Evolutionary conservation across 1,140 invertebrate genomes (phyloP).

Genomic region (Agrypnia vestita): DNA sequence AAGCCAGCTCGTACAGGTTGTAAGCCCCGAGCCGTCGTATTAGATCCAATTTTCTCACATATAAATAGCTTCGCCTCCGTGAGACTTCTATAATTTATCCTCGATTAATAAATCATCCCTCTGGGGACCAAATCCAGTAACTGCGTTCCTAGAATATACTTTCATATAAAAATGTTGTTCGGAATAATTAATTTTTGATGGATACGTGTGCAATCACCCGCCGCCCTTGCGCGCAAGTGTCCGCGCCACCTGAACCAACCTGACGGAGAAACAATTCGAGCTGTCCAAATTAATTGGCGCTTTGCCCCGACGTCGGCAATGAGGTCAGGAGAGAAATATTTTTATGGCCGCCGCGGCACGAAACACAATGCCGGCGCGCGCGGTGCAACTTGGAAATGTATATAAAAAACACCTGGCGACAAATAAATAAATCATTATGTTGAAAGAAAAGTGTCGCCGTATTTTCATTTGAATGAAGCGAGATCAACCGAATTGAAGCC

Average conservation of each 20-base stretch:
- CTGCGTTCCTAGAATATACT: too few species aligned
- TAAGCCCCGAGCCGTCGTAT: too few species aligned
- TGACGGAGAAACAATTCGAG: neutral
- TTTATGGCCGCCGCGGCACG: neutral
- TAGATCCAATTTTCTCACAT: too few species aligned
- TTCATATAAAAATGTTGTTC: too few species aligned
- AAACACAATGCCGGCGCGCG: conserved; percentile 12
- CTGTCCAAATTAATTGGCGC: conserved; percentile 38
- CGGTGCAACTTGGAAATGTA: conserved; percentile 9
- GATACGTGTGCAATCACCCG: neutral
- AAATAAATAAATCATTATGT: conserved; percentile 21
- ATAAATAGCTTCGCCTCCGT: too few species aligned
- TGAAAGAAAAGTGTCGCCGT: neutral
- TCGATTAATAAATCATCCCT: too few species aligned
- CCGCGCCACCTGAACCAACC: conserved; percentile 21
- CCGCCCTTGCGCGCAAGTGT: neutral
- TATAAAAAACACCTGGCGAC: conserved; percentile 6
- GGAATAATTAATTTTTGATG: too few species aligned
- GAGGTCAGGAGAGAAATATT: conserved; percentile 37
- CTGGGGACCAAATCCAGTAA: too few species aligned
- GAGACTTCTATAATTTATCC: too few species aligned
- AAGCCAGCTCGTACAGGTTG: too few species aligned
- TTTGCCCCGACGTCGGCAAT: conserved; percentile 32
- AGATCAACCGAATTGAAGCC: too few species aligned
- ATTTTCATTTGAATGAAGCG: too few species aligned